Conservation (phyloP, 2,888 invertebrate species). For the Sabellastarte sp. region DNA sequence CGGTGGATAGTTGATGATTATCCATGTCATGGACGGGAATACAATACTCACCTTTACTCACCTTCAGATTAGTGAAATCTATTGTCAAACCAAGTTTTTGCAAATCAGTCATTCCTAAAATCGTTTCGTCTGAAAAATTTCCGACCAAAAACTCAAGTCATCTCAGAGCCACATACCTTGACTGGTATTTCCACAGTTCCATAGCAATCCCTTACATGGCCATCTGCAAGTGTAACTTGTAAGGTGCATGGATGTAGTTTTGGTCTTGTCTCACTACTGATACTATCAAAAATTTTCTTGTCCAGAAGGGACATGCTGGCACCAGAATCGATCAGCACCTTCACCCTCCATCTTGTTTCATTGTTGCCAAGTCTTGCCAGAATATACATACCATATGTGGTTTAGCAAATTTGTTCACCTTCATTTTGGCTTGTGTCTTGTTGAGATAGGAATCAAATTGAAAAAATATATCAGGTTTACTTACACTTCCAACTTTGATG, state of each 20-base stretch:
- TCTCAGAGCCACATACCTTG: too few relatives aligned
- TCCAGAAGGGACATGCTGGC: background rate
- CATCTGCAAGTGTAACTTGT: background rate
- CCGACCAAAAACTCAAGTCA: background rate
- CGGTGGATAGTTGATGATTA: background rate
- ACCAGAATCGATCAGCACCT: background rate
- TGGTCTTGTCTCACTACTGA: background rate
- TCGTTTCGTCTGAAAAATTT: background rate
- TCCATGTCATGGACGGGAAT: background rate
- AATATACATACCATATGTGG: background rate
- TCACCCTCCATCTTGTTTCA: background rate
- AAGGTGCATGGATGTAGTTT: background rate
- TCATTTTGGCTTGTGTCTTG: too few relatives aligned
- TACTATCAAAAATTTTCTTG: background rate
- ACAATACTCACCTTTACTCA: background rate
- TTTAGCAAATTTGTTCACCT: too few relatives aligned
- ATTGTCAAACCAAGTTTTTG: background rate
- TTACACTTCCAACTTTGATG: too few relatives aligned
- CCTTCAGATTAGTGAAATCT: background rate
- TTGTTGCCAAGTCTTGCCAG: background rate
- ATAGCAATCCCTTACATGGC: background rate
- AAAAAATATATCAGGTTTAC: too few relatives aligned
- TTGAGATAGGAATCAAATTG: too few relatives aligned
- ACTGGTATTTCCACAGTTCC: background rate
- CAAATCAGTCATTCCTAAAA: background rate